Conservation (phyloP, 2,797 vertebrate genomes). For the Fratercula arctica region DNA sequence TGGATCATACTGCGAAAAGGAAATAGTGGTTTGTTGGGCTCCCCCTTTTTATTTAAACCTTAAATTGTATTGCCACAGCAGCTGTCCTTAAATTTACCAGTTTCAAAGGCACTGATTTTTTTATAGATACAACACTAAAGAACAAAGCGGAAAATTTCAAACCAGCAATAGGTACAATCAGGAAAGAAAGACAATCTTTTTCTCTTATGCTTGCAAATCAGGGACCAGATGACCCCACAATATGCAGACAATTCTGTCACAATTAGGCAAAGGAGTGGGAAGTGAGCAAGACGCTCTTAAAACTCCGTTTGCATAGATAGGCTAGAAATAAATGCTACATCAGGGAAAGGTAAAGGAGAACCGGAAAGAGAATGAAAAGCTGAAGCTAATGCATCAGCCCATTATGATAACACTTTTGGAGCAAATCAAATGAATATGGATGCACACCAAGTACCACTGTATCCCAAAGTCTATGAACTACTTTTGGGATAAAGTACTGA, state of each 20-base stretch:
- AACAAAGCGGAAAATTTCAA: neutral
- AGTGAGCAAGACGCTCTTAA: neutral
- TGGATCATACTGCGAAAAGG: neutral
- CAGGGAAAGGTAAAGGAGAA: neutral
- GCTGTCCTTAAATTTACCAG: neutral
- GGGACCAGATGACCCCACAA: neutral
- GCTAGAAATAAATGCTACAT: constrained; percentile 1
- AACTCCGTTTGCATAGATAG: neutral
- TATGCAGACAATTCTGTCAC: neutral
- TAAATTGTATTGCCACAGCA: neutral
- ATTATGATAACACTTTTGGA: neutral
- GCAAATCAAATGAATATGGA: neutral
- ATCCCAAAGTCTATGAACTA: neutral
- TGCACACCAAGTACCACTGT: neutral
- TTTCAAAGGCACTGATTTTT: neutral
- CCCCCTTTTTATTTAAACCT: neutral
- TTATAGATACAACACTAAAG: neutral
- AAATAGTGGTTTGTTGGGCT: neutral
- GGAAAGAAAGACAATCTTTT: neutral
- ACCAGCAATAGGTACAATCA: neutral
- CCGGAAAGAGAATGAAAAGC: neutral
- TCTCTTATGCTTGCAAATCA: neutral
- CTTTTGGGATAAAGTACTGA: neutral
- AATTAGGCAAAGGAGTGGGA: constrained; percentile 21
- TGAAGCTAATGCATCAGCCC: neutral